A percentile compares a stretch with the other conserved stretches of the same genome.
Evolutionary conservation across 2,888 invertebrate genomes (phyloP).

Genomic region (Metacarcinus magister): DNA sequence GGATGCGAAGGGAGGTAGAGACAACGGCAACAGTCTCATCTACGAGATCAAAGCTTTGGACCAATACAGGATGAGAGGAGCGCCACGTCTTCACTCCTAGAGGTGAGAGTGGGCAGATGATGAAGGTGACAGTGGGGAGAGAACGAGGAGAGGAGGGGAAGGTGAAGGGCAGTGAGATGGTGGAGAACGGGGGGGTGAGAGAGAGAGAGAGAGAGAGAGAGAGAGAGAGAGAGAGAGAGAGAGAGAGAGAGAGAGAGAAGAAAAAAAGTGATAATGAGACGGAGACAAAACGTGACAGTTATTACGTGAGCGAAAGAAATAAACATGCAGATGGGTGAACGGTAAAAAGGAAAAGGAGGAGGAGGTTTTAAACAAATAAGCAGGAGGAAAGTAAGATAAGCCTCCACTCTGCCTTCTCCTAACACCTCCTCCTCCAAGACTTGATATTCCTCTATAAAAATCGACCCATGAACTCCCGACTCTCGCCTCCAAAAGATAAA

Average conservation of each 20-base stretch:
- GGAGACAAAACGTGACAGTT: too few species aligned
- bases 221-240: neutral
- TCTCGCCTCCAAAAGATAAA: neutral
- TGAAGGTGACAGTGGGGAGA: too few species aligned
- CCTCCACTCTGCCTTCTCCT: neutral
- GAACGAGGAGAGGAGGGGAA: too few species aligned
- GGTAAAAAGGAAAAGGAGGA: neutral
- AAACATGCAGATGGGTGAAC: too few species aligned
- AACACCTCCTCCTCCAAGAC: neutral
- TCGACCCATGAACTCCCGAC: neutral
- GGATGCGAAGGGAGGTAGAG: neutral
- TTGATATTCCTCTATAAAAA: conserved; percentile 9
- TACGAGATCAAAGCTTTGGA: neutral
- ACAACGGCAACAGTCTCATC: neutral
- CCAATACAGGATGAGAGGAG: too few species aligned
- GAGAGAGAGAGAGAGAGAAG: neutral
- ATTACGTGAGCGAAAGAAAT: too few species aligned
- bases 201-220: neutral
- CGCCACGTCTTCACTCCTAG: too few species aligned
- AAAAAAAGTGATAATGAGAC: too few species aligned
- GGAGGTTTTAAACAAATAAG: neutral
- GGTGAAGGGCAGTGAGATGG: neutral
- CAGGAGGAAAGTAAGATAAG: neutral
- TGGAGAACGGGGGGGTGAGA: too few species aligned
- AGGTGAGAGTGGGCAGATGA: too few species aligned